These are phyloP conservation scores for Sebastes schlegelii DNA, from an alignment of 2,113 vertebrate species.

Conservation along the genomic window DNA sequence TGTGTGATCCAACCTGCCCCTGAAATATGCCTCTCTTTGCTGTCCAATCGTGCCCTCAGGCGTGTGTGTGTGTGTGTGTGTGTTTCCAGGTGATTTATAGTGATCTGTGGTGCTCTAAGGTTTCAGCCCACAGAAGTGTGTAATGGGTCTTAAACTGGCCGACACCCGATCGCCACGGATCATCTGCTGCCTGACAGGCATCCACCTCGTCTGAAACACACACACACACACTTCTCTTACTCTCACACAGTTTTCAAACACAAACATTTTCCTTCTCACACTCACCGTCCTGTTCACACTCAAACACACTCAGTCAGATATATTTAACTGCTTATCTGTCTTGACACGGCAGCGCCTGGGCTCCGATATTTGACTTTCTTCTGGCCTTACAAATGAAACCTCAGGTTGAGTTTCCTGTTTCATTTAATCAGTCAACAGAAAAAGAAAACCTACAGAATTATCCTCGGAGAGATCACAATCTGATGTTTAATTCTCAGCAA, in stretches of 20 bases:
- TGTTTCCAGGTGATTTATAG: slow-evolving; percentile 70
- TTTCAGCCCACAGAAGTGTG: slow-evolving; percentile 78
- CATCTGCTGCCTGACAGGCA: slow-evolving; percentile 56
- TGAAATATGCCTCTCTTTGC: slow-evolving; percentile 21
- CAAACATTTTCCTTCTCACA: slow-evolving; percentile 55
- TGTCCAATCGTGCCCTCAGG: slow-evolving; percentile 44
- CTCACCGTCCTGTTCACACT: slow-evolving; percentile 5
- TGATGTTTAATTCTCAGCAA: too few species aligned
- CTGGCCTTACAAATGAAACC: too few species aligned
- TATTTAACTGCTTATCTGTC: too few species aligned
- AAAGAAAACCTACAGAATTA: too few species aligned
- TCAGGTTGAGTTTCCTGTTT: too few species aligned
- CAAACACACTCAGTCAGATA: not conserved
- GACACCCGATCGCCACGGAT: slow-evolving; percentile 66
- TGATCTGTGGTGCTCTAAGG: slow-evolving; percentile 49
- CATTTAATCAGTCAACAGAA: too few species aligned
- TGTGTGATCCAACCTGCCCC: slow-evolving; percentile 14
- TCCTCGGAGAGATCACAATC: too few species aligned
- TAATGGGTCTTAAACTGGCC: slow-evolving; percentile 72
- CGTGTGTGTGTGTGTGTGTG: slow-evolving; percentile 26
- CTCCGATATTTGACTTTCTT: too few species aligned
- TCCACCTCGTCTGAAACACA: too few species aligned
- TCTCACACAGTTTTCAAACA: slow-evolving; percentile 36
- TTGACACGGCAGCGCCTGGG: too few species aligned
- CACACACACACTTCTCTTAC: not conserved